Base-by-base conservation (phyloP, 2,113 vertebrate species). In the Corythaeola cristata region DNA sequence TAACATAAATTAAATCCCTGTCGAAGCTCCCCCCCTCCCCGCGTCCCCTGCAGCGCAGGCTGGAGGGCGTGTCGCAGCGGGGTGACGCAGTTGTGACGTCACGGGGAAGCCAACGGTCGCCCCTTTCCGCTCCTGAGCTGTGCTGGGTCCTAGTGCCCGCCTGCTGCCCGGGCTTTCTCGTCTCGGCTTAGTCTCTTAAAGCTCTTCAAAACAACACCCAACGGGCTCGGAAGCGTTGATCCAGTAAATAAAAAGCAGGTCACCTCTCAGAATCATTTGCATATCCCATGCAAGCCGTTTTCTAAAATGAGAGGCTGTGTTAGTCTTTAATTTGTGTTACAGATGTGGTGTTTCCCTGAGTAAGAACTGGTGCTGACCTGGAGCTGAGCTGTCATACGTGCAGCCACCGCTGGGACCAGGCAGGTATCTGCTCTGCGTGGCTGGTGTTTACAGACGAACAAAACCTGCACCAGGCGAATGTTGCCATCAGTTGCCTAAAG, bases 371-470 rank as follows among this genome's bases (percentile, higher is more conserved):
- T 74, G 69, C 72, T 39, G 30, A n/a, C 26, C 80, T 9, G 45
- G 49, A 12, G 5, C 1, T 2, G 66, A 76, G 62, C 14, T 52
- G 0, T 3, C 9, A 15, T 6, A 8, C 30, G 0, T 2, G n/a
- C 8, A 23, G 66, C 17, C 26, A 41, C n/a, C 8, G 4, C 71
- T 28, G 27, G 6, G 52, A 26, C 60, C 20, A 23, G 41, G 26
- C 37, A 11, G 2, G 26, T 3, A 2, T 33, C 53, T 23, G 20
- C 55, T 84, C 16, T 30, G 10, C 4, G n/a, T 23, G 82, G n/a
- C 27, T 37, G 60, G 18, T 1, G 2, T 12, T 56, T 23, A 41
- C 45, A 39, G 55, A 5, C 2, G 45, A 39, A 27, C 56, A 75
- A 71, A 84, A 41, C 53, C 59, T 26, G 41, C 33, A 12, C 19